These are phyloP conservation scores for honey bee (Apis mellifera) DNA, from an alignment of 1,140 invertebrate species.

Conservation along the genomic window DNA sequence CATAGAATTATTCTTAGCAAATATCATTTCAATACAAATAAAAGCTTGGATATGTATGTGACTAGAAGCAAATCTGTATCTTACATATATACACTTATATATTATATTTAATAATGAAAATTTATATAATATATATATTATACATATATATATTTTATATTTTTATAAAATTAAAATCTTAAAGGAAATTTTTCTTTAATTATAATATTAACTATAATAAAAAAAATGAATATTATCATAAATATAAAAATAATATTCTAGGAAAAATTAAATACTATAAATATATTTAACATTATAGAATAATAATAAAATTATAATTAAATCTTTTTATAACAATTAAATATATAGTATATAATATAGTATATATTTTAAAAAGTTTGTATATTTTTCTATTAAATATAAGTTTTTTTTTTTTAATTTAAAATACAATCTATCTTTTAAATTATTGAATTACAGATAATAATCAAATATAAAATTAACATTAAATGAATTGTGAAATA, in stretches of 20 bases:
- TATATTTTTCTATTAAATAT: not conserved
- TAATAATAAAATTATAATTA: not conserved
- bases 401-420: not conserved
- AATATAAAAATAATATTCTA: not conserved
- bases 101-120: not conserved
- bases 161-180: not conserved
- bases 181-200: not conserved
- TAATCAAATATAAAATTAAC: constrained; percentile 8
- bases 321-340: not conserved
- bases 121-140: not conserved
- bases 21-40: constrained; percentile 65
- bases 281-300: not conserved
- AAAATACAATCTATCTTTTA: not conserved
- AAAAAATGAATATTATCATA: not conserved
- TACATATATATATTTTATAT: not conserved
- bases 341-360: not conserved
- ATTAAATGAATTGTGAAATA: not conserved
- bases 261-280: not conserved
- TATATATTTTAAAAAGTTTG: too few species aligned
- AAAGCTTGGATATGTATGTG: constrained; percentile 38
- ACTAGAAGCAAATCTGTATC: constrained; percentile 23
- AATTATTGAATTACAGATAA: not conserved
- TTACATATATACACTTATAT: constrained; percentile 15
- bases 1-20: constrained; percentile 69
- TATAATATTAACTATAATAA: not conserved